phyloP scores from a whole-genome alignment of 2,113 vertebrate species.

The Baryphthengus martii region DNA sequence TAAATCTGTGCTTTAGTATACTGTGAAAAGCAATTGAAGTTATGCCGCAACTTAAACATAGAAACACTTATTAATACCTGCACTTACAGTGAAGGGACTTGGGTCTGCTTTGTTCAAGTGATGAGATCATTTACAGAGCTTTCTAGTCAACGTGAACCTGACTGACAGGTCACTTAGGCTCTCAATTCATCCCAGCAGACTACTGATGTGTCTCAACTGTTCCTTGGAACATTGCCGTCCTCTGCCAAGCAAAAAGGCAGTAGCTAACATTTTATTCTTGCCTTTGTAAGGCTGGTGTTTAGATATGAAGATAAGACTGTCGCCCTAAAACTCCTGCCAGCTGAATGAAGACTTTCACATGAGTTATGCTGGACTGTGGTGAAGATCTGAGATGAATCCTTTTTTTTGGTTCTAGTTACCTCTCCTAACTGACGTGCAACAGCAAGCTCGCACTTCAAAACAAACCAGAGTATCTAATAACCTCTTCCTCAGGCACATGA shows the following conservation, averaged over 20 bases:
- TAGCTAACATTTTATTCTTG: background rate
- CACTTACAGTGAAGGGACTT: background rate
- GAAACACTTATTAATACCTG: constrained; percentile 9
- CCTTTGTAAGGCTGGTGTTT: background rate
- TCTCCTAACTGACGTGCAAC: background rate
- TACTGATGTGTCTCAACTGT: background rate
- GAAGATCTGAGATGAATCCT: background rate
- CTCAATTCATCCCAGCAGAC: constrained; percentile 1
- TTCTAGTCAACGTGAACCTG: constrained; percentile 8
- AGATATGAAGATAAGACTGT: background rate
- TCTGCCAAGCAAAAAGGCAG: background rate
- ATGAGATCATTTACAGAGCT: constrained; percentile 13
- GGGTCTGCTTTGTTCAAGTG: background rate
- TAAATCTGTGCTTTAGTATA: constrained; percentile 28
- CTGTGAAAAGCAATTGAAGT: constrained; percentile 20
- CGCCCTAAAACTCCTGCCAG: background rate
- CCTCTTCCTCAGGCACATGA: background rate
- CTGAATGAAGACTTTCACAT: background rate
- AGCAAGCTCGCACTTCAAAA: background rate
- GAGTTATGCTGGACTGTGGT: background rate
- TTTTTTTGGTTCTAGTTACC: background rate
- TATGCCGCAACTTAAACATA: constrained; percentile 21
- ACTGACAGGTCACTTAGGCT: constrained; percentile 43
- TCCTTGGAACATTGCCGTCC: background rate
- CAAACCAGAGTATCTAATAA: background rate